A percentile compares a stretch with the other conserved stretches of the same genome.
These are phyloP conservation scores for Aurelia aurita DNA, from an alignment of 30 jellyfish, hydroid and myxozoan species.

Conservation along the genomic window DNA sequence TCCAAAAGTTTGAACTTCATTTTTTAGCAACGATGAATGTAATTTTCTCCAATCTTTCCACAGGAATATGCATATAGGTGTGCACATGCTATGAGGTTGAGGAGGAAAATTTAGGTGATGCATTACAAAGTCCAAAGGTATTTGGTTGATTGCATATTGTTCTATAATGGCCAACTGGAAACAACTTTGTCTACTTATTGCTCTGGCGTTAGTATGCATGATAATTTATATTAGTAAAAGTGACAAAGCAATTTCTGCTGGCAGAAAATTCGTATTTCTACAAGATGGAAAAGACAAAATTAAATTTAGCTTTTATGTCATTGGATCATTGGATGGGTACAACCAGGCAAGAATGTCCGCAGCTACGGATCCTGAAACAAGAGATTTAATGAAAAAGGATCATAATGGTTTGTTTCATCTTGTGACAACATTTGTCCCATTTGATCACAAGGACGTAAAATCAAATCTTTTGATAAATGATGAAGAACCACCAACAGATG, in stretches of 20 bases:
- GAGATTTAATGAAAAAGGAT: constrained; percentile 34
- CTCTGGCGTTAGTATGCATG: neutral
- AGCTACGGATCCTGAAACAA: constrained; percentile 59
- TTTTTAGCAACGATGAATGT: too few species aligned
- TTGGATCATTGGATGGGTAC: constrained; percentile 3
- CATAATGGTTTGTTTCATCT: constrained; percentile 71
- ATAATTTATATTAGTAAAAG: neutral
- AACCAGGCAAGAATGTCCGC: constrained; percentile 62
- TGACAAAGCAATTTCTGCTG: constrained; percentile 1
- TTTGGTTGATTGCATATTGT: neutral
- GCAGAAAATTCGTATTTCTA: constrained; percentile 24
- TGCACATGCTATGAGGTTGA: neutral
- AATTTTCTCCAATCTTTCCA: too few species aligned
- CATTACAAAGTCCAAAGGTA: neutral
- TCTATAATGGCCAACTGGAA: constrained; percentile 1
- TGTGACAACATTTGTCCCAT: constrained; percentile 82
- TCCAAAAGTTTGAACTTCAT: too few species aligned
- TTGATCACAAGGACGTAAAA: constrained; percentile 63
- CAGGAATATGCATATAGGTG: neutral
- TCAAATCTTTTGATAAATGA: constrained; percentile 52
- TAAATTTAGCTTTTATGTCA: constrained; percentile 20
- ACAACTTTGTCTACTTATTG: neutral
- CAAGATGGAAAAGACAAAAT: constrained; percentile 23
- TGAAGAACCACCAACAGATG: constrained; percentile 65
- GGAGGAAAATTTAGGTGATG: neutral